phyloP scores from a whole-genome alignment of 2,888 invertebrate species.

The Bellardia pandia region DNA sequence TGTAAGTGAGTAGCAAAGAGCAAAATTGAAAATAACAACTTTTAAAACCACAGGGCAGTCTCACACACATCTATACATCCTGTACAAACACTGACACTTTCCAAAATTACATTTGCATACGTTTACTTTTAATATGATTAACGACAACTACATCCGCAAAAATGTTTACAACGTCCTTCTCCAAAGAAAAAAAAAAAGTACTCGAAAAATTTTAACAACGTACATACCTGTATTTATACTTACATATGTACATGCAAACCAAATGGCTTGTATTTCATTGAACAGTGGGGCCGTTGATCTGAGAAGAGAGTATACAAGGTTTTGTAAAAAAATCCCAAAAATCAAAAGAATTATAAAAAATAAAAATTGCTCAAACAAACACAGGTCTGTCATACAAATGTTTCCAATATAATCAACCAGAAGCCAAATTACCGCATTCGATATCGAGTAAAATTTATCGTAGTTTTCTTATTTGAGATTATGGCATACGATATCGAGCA shows the following conservation, averaged over 20 bases:
- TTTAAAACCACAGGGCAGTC: not conserved
- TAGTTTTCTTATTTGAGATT: no score
- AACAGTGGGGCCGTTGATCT: not conserved
- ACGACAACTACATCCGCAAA: slow-evolving; percentile 54
- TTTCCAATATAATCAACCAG: no score
- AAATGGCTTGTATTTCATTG: not conserved
- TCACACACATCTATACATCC: not conserved
- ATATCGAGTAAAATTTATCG: no score
- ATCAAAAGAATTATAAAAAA: no score
- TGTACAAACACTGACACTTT: slow-evolving; percentile 58
- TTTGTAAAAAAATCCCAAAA: no score
- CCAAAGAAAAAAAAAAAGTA: slow-evolving; percentile 18
- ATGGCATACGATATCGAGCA: no score
- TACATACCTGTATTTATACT: not conserved
- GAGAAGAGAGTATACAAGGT: no score
- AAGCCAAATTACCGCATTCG: no score
- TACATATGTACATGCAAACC: not conserved
- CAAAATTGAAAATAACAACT: not conserved
- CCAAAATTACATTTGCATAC: slow-evolving; percentile 68
- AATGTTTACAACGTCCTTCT: slow-evolving; percentile 34
- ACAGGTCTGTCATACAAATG: no score
- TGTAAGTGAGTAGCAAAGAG: no score
- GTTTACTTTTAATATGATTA: slow-evolving; percentile 71
- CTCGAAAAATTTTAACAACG: not conserved
- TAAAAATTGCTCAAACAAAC: no score